Percentiles rank a stretch among this genome's conserved stretches.
These are phyloP conservation scores for Acanthosepion lycidas DNA, from an alignment of 2,888 invertebrate genomes.

Conservation along the genomic window DNA sequence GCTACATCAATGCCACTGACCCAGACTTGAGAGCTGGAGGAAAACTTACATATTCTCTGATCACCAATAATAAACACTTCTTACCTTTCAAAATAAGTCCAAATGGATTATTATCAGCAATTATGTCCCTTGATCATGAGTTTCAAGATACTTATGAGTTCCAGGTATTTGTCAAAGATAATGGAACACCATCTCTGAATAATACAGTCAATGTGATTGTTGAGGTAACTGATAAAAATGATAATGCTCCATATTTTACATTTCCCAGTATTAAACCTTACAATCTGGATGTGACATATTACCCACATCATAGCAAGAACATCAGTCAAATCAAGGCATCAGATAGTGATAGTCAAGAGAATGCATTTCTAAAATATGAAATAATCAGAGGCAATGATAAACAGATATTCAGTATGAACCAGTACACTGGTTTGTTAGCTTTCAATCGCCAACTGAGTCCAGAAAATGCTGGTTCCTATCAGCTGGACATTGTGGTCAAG, in stretches of 20 bases:
- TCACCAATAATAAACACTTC: background rate
- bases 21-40: background rate
- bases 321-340: background rate
- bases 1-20: background rate
- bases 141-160: background rate
- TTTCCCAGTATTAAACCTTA: background rate
- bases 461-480: conserved; percentile 11
- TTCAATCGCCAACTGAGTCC: background rate
- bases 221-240: background rate
- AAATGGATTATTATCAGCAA: background rate
- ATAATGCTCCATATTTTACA: conserved; percentile 23
- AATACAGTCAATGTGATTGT: background rate
- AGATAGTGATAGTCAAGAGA: conserved; percentile 13
- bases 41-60: background rate
- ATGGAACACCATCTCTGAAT: conserved; percentile 6
- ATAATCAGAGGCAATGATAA: conserved; percentile 12
- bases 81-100: background rate
- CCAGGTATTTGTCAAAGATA: background rate
- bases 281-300: background rate
- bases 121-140: background rate
- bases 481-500: background rate
- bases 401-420: background rate
- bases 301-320: background rate
- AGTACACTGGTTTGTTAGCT: conserved; percentile 33
- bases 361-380: conserved; percentile 1